Evolutionary conservation across 2,113 vertebrate species (phyloP), one percentile per base, ranked within the genome.

Genomic region (Hylia prasina): DNA sequence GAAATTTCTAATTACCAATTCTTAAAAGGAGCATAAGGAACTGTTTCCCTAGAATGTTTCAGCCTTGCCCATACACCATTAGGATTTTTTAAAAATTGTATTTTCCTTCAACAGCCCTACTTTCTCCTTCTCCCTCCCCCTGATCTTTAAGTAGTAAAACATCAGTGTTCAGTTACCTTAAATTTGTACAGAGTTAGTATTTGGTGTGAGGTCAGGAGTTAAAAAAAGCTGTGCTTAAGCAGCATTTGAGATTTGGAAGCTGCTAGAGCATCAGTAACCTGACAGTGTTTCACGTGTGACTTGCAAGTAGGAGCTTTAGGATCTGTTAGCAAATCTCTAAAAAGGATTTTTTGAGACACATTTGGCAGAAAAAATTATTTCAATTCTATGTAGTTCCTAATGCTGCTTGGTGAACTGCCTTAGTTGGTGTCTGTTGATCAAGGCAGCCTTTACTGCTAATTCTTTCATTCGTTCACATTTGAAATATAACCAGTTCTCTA

Each of bases 91-190:
- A 37, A 37, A 57, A 37, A 60, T 37, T 17, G 7, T 39, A 25
- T n/a, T 50, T 66, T 58, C 9, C 14, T 24, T 86, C 35, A 31
- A 10, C 20, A 58, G 7, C 44, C 6, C 3, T 8, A 8, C 9
- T 56, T 66, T 42, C 14, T 66, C 31, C 13, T 76, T 40, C 8
- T 24, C 10, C 6, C 7, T 31, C 23, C 4, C 4, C 3, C 2
- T 6, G 2, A 53, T 30, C 11, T 75, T 7, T 5, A 63, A 63
- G 7, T 50, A 42, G 9, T 63, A 48, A 81, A 86, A 42, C 27
- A 68, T 63, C 2, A 21, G 4, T 48, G 12, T 44, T 68, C 0
- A 0, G 3, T 63, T 73, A 53, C 5, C 14, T 53, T 50, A 39
- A 16, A 37, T 58, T 71, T 53, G 6, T 69, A 22, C 10, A 13